Base-by-base conservation (phyloP, 2,113 vertebrate genomes). In the Nicator chloris region DNA sequence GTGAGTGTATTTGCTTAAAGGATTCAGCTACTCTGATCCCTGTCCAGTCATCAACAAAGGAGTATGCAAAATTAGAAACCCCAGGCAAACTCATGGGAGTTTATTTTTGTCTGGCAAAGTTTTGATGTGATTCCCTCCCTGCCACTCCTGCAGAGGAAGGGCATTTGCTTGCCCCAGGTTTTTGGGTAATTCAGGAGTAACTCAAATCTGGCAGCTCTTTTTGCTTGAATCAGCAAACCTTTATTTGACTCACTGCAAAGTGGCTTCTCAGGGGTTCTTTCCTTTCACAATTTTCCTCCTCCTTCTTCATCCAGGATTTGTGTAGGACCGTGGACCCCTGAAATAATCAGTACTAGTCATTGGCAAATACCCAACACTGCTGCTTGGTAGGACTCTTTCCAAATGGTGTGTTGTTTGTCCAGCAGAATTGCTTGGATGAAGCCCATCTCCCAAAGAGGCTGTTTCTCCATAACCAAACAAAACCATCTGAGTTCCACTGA, bases 1-100 rank as follows among this genome's bases (percentile, higher is more conserved):
- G 98, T 98, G 71, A 96, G 97, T 86, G 3, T 83, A 35, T 91
- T 86, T 92, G 18, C 59, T 61, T 81, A 33, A 86, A 85, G 57
- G 10, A 59, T 73, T 77, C 30, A 37, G 21, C 23, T 79, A 22
- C 45, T 92, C 69, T 89, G 63, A 61, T 78, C 69, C 51, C 27
- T 69, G 39, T 44, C 47, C 90, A 92, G 71, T 33, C 37, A 54
- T 88, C 40, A 73, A 13, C 54, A 65, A 63, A 91, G 24, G 16
- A 71, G 8, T 12, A 9, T 40, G 45, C 61, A 40, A 89, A 71
- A 54, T 45, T 71, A 59, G 68, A 75, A 93, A 53, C 59, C 31
- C 5, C 33, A 60, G 53, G 64, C 45, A 60, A 82, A 68, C 10
- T 51, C 23, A 26, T 1, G 1, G 21, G 68, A 71, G 6, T 80